phyloP scores from a whole-genome alignment of 2,113 vertebrate genomes.

The Paraplagusia blochii region DNA sequence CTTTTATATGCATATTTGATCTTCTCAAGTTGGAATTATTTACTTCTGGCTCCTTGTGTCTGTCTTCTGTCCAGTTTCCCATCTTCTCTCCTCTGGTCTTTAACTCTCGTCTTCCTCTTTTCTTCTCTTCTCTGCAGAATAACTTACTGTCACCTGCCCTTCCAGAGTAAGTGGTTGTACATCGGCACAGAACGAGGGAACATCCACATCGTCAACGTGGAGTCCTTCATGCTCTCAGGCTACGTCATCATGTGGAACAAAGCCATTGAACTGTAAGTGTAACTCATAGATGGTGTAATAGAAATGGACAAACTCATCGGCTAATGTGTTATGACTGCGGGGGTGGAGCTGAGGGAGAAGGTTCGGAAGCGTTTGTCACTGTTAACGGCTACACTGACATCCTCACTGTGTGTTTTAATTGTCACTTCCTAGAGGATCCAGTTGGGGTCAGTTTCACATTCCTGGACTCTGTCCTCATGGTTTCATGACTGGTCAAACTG shows the following conservation, averaged over 20 bases:
- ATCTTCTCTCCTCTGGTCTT: neutral
- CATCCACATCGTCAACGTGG: constrained; percentile 98
- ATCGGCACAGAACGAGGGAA: constrained; percentile 98
- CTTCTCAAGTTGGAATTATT: constrained; percentile 18
- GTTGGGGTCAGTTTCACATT: no score
- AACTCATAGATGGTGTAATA: neutral
- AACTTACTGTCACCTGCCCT: constrained; percentile 98
- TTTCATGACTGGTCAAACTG: no score
- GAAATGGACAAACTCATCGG: no score
- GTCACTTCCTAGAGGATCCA: no score
- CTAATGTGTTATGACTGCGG: no score
- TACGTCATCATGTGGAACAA: constrained; percentile 99
- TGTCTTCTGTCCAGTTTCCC: constrained; percentile 7
- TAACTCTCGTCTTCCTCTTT: constrained; percentile 24
- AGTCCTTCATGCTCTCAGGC: constrained; percentile 99
- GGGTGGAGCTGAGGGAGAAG: no score
- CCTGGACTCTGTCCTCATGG: no score
- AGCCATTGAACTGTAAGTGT: constrained; percentile 99
- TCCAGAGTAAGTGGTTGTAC: constrained; percentile 99
- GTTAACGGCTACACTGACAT: no score
- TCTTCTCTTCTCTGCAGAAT: constrained; percentile 84
- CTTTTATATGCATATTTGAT: constrained; percentile 46
- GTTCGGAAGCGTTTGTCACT: no score
- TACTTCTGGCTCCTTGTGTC: constrained; percentile 10
- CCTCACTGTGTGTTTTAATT: no score